A percentile compares a stretch with the other conserved stretches of the same genome.
phyloP scores from a whole-genome alignment of 2,113 vertebrate genomes.

The Boleophthalmus pectinirostris region DNA sequence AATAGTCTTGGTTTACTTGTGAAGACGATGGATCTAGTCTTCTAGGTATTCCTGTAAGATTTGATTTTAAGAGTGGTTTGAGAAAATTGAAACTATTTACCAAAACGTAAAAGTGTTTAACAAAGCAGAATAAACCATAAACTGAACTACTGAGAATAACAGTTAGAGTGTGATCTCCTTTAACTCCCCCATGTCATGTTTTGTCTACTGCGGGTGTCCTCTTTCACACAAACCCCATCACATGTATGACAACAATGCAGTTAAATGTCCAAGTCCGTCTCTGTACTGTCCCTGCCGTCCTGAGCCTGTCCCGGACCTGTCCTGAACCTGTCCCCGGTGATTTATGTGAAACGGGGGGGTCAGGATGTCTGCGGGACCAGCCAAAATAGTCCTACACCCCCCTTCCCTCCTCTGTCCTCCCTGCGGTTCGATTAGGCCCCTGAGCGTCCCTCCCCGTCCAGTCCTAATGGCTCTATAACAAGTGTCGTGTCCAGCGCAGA shows the following conservation, averaged over 20 bases:
- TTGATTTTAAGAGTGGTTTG: no score
- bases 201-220: slow-evolving; percentile 15
- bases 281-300: slow-evolving; percentile 25
- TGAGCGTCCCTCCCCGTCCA: not conserved
- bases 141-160: not conserved
- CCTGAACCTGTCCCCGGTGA: slow-evolving; percentile 46
- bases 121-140: not conserved
- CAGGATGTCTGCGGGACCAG: slow-evolving; percentile 19
- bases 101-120: no score
- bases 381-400: slow-evolving; percentile 51
- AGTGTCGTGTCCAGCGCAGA: slow-evolving; percentile 21
- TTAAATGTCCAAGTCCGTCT: slow-evolving; percentile 18
- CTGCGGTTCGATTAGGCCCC: slow-evolving; percentile 35
- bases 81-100: no score
- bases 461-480: slow-evolving; percentile 10
- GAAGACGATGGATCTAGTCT: no score
- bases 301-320: slow-evolving; percentile 32
- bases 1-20: no score
- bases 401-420: not conserved
- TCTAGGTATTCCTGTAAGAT: no score
- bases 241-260: slow-evolving; percentile 20
- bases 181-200: not conserved
- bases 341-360: slow-evolving; percentile 46
- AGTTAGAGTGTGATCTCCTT: not conserved
- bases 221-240: slow-evolving; percentile 16